Evolutionary conservation across 2,113 vertebrate species (phyloP).

Genomic region (Cranoglanis bouderius): DNA sequence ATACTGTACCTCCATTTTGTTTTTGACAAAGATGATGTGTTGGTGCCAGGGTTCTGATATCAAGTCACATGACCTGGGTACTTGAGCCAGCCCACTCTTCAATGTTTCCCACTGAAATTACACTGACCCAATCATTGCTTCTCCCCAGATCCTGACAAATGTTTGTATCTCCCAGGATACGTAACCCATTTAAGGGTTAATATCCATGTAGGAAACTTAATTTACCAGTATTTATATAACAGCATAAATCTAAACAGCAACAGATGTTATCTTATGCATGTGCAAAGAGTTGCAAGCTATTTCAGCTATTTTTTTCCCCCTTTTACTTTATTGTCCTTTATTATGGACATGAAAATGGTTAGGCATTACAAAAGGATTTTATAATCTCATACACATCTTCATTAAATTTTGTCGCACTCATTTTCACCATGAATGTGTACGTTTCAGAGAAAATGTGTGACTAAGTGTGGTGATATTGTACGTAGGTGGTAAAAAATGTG

Average conservation of each 20-base stretch:
- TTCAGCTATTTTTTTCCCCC: background rate
- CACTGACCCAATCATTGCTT: too few relatives aligned
- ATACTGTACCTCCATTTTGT: too few relatives aligned
- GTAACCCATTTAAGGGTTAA: background rate
- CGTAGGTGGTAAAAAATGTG: constrained; percentile 35
- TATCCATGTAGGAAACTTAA: background rate
- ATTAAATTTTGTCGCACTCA: background rate
- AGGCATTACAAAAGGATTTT: background rate
- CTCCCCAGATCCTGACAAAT: too few relatives aligned
- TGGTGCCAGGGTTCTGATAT: too few relatives aligned
- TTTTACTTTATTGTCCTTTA: background rate
- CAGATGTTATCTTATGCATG: background rate
- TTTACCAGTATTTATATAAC: background rate
- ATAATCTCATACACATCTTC: background rate
- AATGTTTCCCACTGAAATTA: too few relatives aligned
- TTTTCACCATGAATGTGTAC: constrained; percentile 12
- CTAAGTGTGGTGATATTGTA: constrained; percentile 26
- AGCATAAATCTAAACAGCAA: background rate
- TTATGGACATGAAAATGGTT: background rate
- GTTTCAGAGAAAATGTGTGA: background rate
- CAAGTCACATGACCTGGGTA: too few relatives aligned
- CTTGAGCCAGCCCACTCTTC: too few relatives aligned
- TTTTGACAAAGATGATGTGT: too few relatives aligned
- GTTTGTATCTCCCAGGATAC: too few relatives aligned
- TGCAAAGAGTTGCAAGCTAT: background rate